Evolutionary conservation across 2,888 invertebrate genomes (phyloP).

Genomic region (Sussaba pulchella): DNA sequence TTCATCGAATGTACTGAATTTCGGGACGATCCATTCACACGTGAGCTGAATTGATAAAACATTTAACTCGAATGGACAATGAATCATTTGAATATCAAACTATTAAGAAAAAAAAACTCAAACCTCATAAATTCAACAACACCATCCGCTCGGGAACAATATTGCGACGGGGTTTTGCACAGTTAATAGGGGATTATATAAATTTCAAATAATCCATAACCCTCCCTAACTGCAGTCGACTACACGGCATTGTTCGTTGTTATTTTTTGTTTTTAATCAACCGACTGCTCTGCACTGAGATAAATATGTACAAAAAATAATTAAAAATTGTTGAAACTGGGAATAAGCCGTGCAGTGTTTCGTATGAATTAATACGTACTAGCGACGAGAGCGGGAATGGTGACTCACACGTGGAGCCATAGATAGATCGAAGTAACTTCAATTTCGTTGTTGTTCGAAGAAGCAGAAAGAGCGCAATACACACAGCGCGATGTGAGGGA

Average conservation of each 20-base stretch:
- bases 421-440: constrained; percentile 23
- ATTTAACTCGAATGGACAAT: neutral
- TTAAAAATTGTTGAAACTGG: neutral
- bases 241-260: constrained; percentile 1
- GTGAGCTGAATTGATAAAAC: neutral
- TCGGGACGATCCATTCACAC: too few species aligned
- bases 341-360: neutral
- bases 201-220: neutral
- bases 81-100: neutral
- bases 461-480: neutral
- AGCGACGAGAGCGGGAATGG: neutral
- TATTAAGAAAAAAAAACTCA: neutral
- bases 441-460: neutral
- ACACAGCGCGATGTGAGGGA: constrained; percentile 11
- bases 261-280: too few species aligned
- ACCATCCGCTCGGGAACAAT: neutral
- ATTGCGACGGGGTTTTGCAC: neutral
- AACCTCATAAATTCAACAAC: neutral
- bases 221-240: neutral
- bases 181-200: neutral
- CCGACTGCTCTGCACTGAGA: neutral
- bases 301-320: constrained; percentile 26
- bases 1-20: too few species aligned
- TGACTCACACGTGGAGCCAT: constrained; percentile 26
- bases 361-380: constrained; percentile 2